Base-by-base conservation (phyloP, 2,888 invertebrate genomes). In the Gerris lacustris region DNA sequence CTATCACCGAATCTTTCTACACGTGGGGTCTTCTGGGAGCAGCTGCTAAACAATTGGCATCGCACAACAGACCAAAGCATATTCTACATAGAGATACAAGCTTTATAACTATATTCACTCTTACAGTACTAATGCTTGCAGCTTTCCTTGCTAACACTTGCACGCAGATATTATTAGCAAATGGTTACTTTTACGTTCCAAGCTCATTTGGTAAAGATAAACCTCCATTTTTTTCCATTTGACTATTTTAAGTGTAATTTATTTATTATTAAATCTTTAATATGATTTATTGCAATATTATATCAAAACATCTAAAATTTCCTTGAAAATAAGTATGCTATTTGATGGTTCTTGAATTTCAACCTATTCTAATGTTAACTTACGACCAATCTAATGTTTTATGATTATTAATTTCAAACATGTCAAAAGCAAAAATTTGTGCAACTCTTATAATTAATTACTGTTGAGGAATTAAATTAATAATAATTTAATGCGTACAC, bases 21-120 rank as follows among this genome's bases (percentile, higher is more conserved):
- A 92, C 92, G 0, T 93, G 95, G 95, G 92, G 92, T 2, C 80
- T 94, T 7, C 82, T 94, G 44, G 91, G 91, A 9, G 88, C 90
- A 0, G 88, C 90, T 72, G 84, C 89, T 71, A 91, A 91, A 88
- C 91, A 92, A 79, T 84, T 90, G 72, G 87, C 88, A 17, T 88
- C 90, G 72, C 90, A 90, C 79, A 89, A 89, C 78, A 86, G 86
- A 77, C 84, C 86, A 74, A 88, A 88, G 76, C 87, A 88, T 79
- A 83, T 87, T 69, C 76, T 82, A 18, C 78, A 79, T 73, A 76
- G 81, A 45, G 89, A 90, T 81, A 87, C 88, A 71, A 84, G 86
- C 76, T 82, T 90, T 68, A 85, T 89, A 68, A 85, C 88, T 72
- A 79, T 88, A 67, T 80, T 93, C 76, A 94, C 93, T 0, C 83